Evolutionary conservation across 2,888 invertebrate species (phyloP).

Genomic region (Cactoblastis cactorum): DNA sequence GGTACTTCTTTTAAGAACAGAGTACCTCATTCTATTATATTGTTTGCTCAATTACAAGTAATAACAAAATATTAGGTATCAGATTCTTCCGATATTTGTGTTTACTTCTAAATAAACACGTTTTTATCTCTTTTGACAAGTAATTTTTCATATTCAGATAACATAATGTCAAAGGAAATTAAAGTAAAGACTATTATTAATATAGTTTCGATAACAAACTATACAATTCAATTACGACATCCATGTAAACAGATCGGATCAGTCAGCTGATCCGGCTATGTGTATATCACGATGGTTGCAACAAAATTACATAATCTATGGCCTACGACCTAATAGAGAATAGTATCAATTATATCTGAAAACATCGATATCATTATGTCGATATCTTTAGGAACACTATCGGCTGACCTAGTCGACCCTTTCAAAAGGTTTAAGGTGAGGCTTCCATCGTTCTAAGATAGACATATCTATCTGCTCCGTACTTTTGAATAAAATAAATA

Average conservation of each 20-base stretch:
- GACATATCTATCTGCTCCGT: too few species aligned
- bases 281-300: conserved; percentile 19
- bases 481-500: too few species aligned
- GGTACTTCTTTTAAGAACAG: too few species aligned
- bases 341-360: conserved; percentile 45
- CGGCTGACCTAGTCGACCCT: conserved; percentile 1
- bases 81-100: not conserved
- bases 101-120: not conserved
- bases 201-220: not conserved
- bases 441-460: not conserved
- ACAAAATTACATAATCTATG: conserved; percentile 23
- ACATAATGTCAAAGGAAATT: not conserved
- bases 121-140: not conserved
- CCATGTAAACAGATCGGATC: conserved; percentile 9
- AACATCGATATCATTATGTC: conserved; percentile 23
- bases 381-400: conserved; percentile 15
- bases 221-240: conserved; percentile 9
- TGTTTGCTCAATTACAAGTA: too few species aligned
- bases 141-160: not conserved
- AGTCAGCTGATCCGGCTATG: conserved; percentile 13
- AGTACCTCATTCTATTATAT: too few species aligned
- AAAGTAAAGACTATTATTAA: not conserved
- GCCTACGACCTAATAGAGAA: conserved; percentile 20
- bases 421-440: not conserved
- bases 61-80: too few species aligned